These are phyloP conservation scores for Manis pentadactyla DNA, from an alignment of 2,797 vertebrate species.

Conservation along the genomic window DNA sequence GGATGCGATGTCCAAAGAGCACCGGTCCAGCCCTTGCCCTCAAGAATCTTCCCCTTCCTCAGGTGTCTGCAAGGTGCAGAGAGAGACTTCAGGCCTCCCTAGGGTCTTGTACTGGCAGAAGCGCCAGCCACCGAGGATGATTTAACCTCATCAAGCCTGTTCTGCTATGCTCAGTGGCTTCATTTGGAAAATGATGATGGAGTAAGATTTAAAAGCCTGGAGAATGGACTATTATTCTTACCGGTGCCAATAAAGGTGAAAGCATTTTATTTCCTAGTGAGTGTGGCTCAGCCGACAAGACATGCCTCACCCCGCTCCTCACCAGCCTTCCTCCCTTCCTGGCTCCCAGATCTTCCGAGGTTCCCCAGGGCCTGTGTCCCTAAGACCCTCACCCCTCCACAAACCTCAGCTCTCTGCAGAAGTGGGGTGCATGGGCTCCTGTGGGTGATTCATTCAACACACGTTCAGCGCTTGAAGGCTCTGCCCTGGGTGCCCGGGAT, in stretches of 20 bases:
- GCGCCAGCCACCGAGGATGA: neutral
- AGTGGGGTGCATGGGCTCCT: rapidly evolving
- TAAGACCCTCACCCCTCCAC: neutral
- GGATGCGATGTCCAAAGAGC: neutral
- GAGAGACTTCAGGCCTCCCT: neutral
- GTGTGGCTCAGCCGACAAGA: neutral
- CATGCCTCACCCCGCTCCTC: neutral
- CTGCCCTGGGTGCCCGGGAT: neutral
- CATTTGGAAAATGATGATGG: constrained; percentile 48
- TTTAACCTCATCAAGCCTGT: constrained; percentile 39
- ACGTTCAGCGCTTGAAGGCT: rapidly evolving
- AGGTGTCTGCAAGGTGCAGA: neutral
- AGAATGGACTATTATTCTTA: constrained; percentile 69
- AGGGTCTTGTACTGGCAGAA: neutral
- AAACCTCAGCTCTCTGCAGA: neutral
- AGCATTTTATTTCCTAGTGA: constrained; percentile 64
- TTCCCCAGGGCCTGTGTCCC: too few species aligned
- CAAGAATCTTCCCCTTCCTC: neutral
- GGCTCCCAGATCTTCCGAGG: neutral
- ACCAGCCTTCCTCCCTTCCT: rapidly evolving
- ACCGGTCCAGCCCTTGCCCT: neutral
- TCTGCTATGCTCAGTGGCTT: constrained; percentile 52
- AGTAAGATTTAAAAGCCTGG: constrained; percentile 66
- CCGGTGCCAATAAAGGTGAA: constrained; percentile 72
- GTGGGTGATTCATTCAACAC: rapidly evolving